phyloP scores from a whole-genome alignment of 2,113 vertebrate species.

The Phaetusa simplex region DNA sequence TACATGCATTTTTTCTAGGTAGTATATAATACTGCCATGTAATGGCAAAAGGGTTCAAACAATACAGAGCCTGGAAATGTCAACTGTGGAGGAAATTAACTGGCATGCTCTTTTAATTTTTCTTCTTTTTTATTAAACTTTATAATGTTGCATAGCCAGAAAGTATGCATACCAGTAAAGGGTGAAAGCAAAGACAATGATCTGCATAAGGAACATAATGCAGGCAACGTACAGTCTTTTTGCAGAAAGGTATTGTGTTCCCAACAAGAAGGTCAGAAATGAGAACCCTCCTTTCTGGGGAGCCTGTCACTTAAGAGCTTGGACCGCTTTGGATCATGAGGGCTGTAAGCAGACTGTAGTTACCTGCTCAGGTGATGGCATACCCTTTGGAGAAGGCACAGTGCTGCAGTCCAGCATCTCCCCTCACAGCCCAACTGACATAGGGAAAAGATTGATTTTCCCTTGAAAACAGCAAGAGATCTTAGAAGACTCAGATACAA shows the following conservation, averaged over 20 bases:
- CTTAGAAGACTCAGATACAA: neutral
- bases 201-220: neutral
- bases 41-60: neutral
- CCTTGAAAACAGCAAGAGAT: neutral
- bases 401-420: neutral
- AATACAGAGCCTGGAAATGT: neutral
- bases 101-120: neutral
- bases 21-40: neutral
- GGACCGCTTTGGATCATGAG: neutral
- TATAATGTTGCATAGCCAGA: neutral
- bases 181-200: neutral
- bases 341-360: neutral
- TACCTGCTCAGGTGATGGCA: neutral
- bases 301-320: neutral
- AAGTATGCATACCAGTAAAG: neutral
- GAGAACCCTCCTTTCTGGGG: neutral
- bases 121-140: neutral
- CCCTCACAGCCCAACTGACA: neutral
- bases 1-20: neutral
- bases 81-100: neutral
- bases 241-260: neutral
- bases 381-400: neutral
- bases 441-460: neutral
- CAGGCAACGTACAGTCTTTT: neutral
- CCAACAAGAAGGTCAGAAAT: neutral